Evolutionary conservation across 2,797 vertebrate genomes (phyloP), one percentile per base, ranked within the genome.

Genomic region (Trematomus bernacchii): DNA sequence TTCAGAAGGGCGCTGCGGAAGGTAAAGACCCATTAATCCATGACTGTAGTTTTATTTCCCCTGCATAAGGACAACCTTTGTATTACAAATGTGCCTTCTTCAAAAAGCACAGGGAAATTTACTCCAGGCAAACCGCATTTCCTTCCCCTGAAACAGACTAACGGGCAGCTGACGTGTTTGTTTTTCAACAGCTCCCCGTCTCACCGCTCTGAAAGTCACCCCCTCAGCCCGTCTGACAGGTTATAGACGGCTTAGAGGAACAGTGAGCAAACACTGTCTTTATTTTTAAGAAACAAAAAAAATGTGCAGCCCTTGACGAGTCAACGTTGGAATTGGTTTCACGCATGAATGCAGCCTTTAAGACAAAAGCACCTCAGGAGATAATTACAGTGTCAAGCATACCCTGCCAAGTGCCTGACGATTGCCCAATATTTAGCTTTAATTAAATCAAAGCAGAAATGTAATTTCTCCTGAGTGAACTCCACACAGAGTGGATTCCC

Each of bases 401-500:
- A 92, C 92, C 84, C 89, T 87, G 87, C 90, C 91, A 88, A 92
- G 93, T 89, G 85, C 82, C 86, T 94, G 93, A 94, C 87, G 86
- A 95, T 93, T 94, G 94, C 92, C 94, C 94, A 95, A 95, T 94
- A 95, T 95, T 95, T 95, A 95, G 93, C 93, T 94, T 94, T 95
- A 95, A 96, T 96, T 95, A 96, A 95, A 95, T 96, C 94, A 95
- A 95, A 95, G 92, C 90, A 94, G 91, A 93, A 96, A 95, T 93
- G 93, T 94, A 94, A 95, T 95, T 95, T 95, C 95, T 95, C 93
- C 87, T 81, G 92, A 94, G 93, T 93, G 91, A 94, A 91, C 88
- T 87, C 91, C 63, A 89, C 86, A 85, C 89, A 85, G 82, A 89
- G 87, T 84, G 83, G 86, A 89, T 92, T 91, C 86, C 80, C 87